Evolutionary conservation across 2,113 vertebrate genomes (phyloP).

Genomic region (Ciconia maguari): DNA sequence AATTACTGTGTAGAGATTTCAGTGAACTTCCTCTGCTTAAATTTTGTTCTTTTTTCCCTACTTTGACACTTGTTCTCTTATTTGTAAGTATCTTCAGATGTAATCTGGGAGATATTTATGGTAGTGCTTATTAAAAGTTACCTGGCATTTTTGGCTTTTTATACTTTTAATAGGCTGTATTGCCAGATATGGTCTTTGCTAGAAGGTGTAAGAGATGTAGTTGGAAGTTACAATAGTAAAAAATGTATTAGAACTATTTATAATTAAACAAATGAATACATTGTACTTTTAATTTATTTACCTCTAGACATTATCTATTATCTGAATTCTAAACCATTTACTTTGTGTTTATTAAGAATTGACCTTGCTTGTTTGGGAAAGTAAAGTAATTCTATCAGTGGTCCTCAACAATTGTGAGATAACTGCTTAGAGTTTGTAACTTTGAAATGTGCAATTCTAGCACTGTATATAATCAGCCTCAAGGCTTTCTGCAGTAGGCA

Average conservation of each 20-base stretch:
- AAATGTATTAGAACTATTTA: constrained; percentile 68
- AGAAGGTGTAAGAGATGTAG: constrained; percentile 1
- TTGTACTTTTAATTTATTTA: constrained; percentile 79
- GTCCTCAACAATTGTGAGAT: background rate
- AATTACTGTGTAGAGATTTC: background rate
- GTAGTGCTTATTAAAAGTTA: constrained; percentile 31
- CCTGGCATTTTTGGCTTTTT: constrained; percentile 25
- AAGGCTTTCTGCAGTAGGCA: background rate
- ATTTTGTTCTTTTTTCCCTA: background rate
- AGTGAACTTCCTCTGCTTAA: background rate
- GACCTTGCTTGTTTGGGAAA: background rate
- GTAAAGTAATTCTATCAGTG: background rate
- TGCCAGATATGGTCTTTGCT: constrained; percentile 15
- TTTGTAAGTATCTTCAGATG: constrained; percentile 45
- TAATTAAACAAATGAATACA: constrained; percentile 62
- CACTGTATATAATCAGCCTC: background rate
- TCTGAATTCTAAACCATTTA: constrained; percentile 22
- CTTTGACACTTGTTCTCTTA: background rate
- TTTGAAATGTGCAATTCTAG: background rate
- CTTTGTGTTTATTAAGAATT: background rate
- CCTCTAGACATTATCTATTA: constrained; percentile 26
- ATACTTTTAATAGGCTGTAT: background rate
- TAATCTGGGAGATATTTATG: constrained; percentile 29
- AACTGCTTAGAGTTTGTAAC: background rate
- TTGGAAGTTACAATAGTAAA: constrained; percentile 54